A percentile compares a stretch with the other conserved stretches of the same genome.
phyloP scores from a whole-genome alignment of 2,113 vertebrate species.

The Thryonomys swinderianus region DNA sequence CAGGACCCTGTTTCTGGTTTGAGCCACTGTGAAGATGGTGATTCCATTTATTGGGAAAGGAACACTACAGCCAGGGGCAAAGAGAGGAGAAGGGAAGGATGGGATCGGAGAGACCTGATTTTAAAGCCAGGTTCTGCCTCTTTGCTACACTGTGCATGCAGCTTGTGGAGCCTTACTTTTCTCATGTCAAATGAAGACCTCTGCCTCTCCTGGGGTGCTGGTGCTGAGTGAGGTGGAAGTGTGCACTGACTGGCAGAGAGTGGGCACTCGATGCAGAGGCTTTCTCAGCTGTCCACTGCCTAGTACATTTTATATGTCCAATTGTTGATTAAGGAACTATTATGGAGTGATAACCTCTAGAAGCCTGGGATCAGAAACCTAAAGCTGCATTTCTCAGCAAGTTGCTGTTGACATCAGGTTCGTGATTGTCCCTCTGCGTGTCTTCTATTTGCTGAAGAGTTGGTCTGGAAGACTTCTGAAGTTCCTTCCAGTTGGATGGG shows the following conservation, averaged over 20 bases:
- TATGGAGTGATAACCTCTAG: background rate
- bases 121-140: background rate
- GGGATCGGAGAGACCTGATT: background rate
- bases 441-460: background rate
- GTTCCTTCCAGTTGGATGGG: background rate
- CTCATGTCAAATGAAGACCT: background rate
- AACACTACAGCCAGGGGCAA: background rate
- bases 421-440: background rate
- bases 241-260: background rate
- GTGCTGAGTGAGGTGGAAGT: background rate
- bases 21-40: background rate
- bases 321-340: background rate
- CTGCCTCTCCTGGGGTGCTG: background rate
- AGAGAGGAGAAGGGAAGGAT: background rate
- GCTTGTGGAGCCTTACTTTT: background rate
- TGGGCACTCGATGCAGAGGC: background rate
- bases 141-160: background rate
- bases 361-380: background rate
- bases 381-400: background rate
- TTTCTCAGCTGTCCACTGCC: background rate
- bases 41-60: background rate
- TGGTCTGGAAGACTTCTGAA: background rate
- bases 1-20: background rate
- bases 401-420: background rate
- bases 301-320: background rate